A percentile compares a stretch with the other conserved stretches of the same genome.
phyloP scores from a whole-genome alignment of 2,113 vertebrate species.

The Tylochromis polylepis region DNA sequence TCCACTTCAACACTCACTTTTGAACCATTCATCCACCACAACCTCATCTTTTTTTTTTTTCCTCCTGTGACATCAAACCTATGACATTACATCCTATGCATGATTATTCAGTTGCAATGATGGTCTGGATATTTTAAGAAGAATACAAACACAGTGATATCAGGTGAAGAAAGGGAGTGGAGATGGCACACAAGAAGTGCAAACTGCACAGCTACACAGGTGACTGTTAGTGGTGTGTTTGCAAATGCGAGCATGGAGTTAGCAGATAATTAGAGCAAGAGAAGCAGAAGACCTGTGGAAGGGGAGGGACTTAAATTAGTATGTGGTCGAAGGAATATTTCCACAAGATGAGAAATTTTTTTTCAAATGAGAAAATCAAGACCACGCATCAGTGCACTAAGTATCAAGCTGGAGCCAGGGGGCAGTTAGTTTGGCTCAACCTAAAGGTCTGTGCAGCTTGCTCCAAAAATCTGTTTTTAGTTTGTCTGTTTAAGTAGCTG shows the following conservation, averaged over 20 bases:
- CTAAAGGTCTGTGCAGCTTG: background rate
- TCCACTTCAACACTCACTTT: background rate
- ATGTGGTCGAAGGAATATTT: background rate
- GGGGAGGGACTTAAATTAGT: background rate
- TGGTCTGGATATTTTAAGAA: background rate
- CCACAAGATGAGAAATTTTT: rapidly evolving
- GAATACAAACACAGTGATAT: background rate
- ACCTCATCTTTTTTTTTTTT: background rate
- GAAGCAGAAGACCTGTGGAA: background rate
- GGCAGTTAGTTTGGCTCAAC: background rate
- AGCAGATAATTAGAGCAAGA: background rate
- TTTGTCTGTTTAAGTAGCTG: background rate
- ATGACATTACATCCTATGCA: background rate
- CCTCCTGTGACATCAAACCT: background rate
- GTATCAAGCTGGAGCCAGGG: background rate
- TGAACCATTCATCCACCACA: background rate
- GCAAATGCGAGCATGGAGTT: background rate
- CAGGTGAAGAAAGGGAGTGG: background rate
- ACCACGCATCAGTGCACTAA: background rate
- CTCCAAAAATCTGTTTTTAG: background rate
- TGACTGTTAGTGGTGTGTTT: background rate
- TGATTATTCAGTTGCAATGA: background rate
- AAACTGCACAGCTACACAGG: background rate
- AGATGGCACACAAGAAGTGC: background rate
- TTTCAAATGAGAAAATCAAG: background rate